Evolutionary conservation across 2,888 invertebrate genomes (phyloP), one percentile per base, ranked within the genome.

Genomic region (Plagodis pulveraria): DNA sequence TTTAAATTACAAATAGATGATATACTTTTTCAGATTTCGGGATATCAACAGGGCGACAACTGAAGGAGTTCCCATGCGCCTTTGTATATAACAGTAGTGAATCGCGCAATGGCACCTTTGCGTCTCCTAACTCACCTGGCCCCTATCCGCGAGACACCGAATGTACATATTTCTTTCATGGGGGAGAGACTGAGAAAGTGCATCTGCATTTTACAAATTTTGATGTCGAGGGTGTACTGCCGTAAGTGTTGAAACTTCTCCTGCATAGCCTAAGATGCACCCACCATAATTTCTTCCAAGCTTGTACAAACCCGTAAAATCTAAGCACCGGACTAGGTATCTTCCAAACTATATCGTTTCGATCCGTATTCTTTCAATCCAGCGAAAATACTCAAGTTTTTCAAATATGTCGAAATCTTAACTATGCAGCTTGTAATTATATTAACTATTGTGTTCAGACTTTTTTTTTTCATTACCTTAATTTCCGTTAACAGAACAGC

Each of bases 221-320:
- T 81, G 98, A 98, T 83, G 97, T 99, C 45, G 99, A 99, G 87
- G 99, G 99, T 67, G 96, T 98, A 60, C 93, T 96, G 74, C 98
- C 98, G 98, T 99, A 94, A 96, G 96, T 95, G 57, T 62, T 35
- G 22, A 22, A 22, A 22, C 22, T 22, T 22, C 4, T 22, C 4
- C 22, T 22, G 4, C 22, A 22, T 22, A 4, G 4, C 22, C 22
- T 22, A 22, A 22, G 4, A 22, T 22, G 22, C 22, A 22, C 22
- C 4, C 4, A 22, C 22, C 22, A 22, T 22, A 22, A 22, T 4
- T 22, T 2, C 4, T 22, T 22, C 22, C 1, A 22, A 22, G 22
- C 22, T 2, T 22, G 22, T n/a, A n/a, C 22, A 22, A 22, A 22
- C 22, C 22, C 22, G 1, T 4, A 22, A 22, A 22, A 2, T 22